Base-by-base conservation (phyloP, 2,113 vertebrate genomes). In the Perca schrenkii region DNA sequence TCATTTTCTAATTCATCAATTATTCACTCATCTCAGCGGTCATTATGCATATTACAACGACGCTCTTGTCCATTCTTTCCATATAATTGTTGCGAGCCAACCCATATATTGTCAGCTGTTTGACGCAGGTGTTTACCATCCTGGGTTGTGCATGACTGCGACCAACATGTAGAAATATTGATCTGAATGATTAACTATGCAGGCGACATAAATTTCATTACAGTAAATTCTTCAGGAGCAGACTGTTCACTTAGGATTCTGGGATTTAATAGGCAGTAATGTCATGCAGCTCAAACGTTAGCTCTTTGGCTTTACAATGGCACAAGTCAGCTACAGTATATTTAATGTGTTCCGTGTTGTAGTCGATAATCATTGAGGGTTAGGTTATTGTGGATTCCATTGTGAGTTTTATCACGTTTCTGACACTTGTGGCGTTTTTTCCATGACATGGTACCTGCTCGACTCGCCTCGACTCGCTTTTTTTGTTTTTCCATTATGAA, bases 1-100 rank as follows among this genome's bases (percentile, higher is more conserved):
- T 88, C 75, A 81, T 85, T 88, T 85, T 46, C 82, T 64, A 53
- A 84, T 77, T 87, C 88, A 93, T 93, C 84, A 82, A 90, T 90
- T 88, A 93, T 92, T 92, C 81, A 90, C 61, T 6, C 77, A 64
- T 34, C 40, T 84, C 58, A 65, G 82, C 74, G 82, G 89, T 86
- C 79, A 57, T 77, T 77, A 69, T 47, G 49, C 65, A 88, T 79
- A 84, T 87, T 76, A 86, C 56, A 65, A 67, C 67, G 82, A 84
- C 67, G 11, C 12, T 88, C 80, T 46, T 49, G n/a, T 74, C 22
- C 1, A 17, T 28, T 71, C 16, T 49, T 53, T 69, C 17, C 14
- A 13, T 22, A 49, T 78, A 10, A 49, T 43, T 3, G 16, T 19
- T 50, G 67, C 4, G 0, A 70, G 53, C 17, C 15, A 63, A 56